A percentile compares a stretch with the other conserved stretches of the same genome.
phyloP scores from a whole-genome alignment of 1,140 invertebrate species.

The Rhopalosiphum padi region DNA sequence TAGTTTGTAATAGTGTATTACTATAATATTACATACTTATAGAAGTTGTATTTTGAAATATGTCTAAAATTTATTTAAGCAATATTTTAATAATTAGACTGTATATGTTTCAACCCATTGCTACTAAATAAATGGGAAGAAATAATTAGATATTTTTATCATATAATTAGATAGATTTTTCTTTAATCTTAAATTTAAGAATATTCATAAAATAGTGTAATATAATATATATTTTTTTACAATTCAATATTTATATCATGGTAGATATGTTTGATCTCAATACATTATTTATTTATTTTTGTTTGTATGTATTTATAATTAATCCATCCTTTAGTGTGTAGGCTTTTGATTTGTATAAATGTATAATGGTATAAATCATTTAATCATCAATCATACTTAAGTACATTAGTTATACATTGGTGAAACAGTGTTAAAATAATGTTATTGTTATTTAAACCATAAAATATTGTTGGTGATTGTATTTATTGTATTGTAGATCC shows the following conservation, averaged over 20 bases:
- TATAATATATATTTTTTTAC: constrained; percentile 40
- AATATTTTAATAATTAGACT: constrained; percentile 34
- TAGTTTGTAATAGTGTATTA: not conserved
- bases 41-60: not conserved
- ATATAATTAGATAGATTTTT: not conserved
- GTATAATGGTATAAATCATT: not conserved
- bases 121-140: not conserved
- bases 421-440: not conserved
- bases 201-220: not conserved
- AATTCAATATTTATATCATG: not conserved
- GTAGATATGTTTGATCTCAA: constrained; percentile 38
- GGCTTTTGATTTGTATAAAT: not conserved
- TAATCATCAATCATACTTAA: not conserved
- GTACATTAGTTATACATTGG: not conserved
- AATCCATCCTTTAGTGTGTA: not conserved
- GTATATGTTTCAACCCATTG: not conserved
- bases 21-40: not conserved
- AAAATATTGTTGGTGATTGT: not conserved
- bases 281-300: constrained; percentile 17
- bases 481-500: not conserved
- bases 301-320: not conserved
- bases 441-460: not conserved
- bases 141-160: constrained; percentile 10
- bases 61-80: not conserved
- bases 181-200: not conserved